Base-by-base conservation (phyloP, 2,888 invertebrate species). In the Lithophane leautieri region DNA sequence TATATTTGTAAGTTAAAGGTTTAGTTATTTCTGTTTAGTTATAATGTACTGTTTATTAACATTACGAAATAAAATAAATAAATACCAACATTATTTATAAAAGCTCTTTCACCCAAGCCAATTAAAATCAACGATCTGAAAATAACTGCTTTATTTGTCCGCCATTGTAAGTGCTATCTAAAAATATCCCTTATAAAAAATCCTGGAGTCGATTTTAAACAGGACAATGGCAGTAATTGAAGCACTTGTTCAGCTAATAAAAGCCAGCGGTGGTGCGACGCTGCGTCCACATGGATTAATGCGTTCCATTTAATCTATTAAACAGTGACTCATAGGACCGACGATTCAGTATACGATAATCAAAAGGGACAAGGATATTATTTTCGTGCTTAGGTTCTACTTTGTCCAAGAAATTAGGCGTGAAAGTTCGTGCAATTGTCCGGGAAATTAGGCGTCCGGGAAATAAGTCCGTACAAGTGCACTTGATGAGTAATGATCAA, bases 221-320 rank as follows among this genome's bases (percentile, higher is more conserved):
- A 89, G 89, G 90, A 92, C 93, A 92, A 92, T 90, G 86, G 86
- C 86, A 88, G 92, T 93, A 95, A 95, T 94, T 95, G 95, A 92
- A 91, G 90, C 90, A 93, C 92, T 95, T 94, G 93, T 91, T 92
- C 89, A 90, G 90, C 93, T 94, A 94, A 95, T 95, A 93, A 94
- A 94, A 92, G 90, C 88, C 79, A 80, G 79, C 81, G 70, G 79
- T 84, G 84, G 85, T 82, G 88, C 89, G 89, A 78, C 89, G 90
- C 90, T 85, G 86, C 88, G 88, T 87, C 88, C 89, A 89, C 84
- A 88, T 90, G 92, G 94, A 95, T 95, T 95, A 95, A 95, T 95
- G 93, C 89, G 93, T 90, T 91, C 94, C 94, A 95, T 95, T 95
- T 94, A 95, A 94, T 93, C 93, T 94, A 95, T 95, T 94, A 93